Evolutionary conservation across 53 echinoderm and acorn worm genomes (phyloP), one percentile per base, ranked within the genome.

Genomic region (Astropecten irregularis): DNA sequence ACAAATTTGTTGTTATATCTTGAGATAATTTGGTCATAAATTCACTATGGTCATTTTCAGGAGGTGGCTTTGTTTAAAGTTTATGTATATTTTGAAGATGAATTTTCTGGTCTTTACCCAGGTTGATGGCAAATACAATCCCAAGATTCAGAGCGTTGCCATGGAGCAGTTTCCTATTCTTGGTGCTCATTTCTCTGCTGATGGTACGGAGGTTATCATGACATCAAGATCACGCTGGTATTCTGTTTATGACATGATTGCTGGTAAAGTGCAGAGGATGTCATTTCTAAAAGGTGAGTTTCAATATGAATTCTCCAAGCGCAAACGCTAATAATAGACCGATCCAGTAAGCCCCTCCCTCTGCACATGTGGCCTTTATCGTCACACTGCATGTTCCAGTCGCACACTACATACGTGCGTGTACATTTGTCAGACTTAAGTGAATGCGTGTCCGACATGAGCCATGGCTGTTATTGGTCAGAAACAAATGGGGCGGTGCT

Each of bases 231-330:
- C 71, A 30, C 77, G 76, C 28, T 93, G 72, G 84, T 96, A 91
- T 79, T 85, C 89, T 57, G 87, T 91, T 21, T 96, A 93, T 64
- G 91, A 96, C 61, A 96, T 96, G 96, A 91, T 96, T 63, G 89
- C 91, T 19, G 96, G 96, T 27, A 96, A 96, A 69, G 71, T 96
- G 50, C 82, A 71, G n/a, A 66, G 59, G 31, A 87, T 96, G 35
- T 87, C 96, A 10, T 66, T 91, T 28, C 82, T 96, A n/a, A 87
- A 58, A 87, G 93, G 96, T 93, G 49, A 89, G 83, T 30, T 40
- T 0, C 9, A 37, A 13, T n/a, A n/a, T n/a, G n/a, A n/a, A n/a
- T n/a, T n/a, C n/a, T n/a, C n/a, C n/a, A n/a, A n/a, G n/a, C n/a
- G n/a, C n/a, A n/a, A n/a, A n/a, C n/a, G n/a, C n/a, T n/a, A n/a